A percentile compares a stretch with the other conserved stretches of the same genome.
Evolutionary conservation across 1,140 invertebrate genomes (phyloP).

Genomic region (Lucilia sericata): DNA sequence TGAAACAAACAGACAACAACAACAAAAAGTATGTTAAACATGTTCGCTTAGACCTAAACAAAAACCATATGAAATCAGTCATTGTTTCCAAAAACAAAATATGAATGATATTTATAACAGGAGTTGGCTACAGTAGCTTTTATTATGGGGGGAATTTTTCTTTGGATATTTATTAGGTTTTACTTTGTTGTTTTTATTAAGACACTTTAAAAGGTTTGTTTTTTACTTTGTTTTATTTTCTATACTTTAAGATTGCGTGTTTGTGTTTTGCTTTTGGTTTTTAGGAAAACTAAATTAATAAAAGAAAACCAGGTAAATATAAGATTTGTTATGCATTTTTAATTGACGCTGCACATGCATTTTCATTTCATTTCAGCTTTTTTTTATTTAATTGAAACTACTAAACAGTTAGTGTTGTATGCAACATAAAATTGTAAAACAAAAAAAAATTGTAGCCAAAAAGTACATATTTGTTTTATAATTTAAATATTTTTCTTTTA

Average conservation of each 20-base stretch:
- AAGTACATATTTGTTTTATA: background rate
- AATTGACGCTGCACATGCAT: background rate
- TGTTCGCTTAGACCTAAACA: too few species aligned
- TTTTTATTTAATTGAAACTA: too few species aligned
- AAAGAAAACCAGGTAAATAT: background rate
- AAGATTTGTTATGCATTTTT: slow-evolving; percentile 12
- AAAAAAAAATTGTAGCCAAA: too few species aligned
- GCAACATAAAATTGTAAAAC: too few species aligned
- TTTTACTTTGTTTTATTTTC: background rate
- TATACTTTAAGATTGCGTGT: background rate
- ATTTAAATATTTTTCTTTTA: background rate
- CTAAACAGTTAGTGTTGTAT: too few species aligned
- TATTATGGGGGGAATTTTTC: background rate
- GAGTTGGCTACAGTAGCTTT: too few species aligned
- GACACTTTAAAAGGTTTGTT: background rate
- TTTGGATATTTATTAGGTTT: background rate
- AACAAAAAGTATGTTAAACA: background rate
- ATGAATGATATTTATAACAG: too few species aligned
- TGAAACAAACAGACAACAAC: background rate
- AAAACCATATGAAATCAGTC: too few species aligned
- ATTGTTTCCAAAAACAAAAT: too few species aligned
- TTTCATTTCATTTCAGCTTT: background rate
- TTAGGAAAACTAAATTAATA: background rate
- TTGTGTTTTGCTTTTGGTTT: background rate
- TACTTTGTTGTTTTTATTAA: background rate